Evolutionary conservation across 2,113 vertebrate species (phyloP), one percentile per base, ranked within the genome.

Genomic region (Haplochromis burtoni): DNA sequence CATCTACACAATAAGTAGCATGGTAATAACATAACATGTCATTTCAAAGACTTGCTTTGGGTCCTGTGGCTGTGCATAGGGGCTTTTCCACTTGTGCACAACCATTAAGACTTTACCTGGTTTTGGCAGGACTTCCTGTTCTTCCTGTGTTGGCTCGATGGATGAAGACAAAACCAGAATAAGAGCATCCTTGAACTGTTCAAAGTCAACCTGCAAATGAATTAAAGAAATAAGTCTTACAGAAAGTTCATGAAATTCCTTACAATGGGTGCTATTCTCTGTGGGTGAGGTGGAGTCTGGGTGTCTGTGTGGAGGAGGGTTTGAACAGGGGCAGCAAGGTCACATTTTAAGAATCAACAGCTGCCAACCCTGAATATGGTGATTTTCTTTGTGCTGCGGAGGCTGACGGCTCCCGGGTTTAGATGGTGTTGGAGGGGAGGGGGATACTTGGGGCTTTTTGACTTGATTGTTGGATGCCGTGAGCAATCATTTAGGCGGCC

Each of bases 161-260:
- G 79, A 40, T 1, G 95, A 94, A 47, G 98, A 99, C 86, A 99
- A 94, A 82, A 98, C 96, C 91, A 97, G 95, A 93, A 99, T 99
- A 86, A 99, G 95, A 3, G 98, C 98, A 91, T 98, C 97, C 95
- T 98, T 99, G 96, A 99, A 99, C 35, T 98, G 97, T 80, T 98
- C 97, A 92, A 99, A 99, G 91, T 98, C 96, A 35, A 99, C 97
- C 99, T 99, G 94, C 6, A 94, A 90, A 49, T 89, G 11, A 83
- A 57, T 49, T 14, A 59, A 45, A 8, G 17, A 53, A 76, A 55
- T 38, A 86, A n/a, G 12, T 83, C 42, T 78, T 12, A 55, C 42
- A 82, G 10, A 54, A 84, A 55, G 63, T 61, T 88, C 16, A 55
- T 35, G 6, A 89, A 87, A 95, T 94, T 95, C 93, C 84, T 91